Evolutionary conservation across 2,888 invertebrate species (phyloP).

Genomic region (Rhingia rostrata): DNA sequence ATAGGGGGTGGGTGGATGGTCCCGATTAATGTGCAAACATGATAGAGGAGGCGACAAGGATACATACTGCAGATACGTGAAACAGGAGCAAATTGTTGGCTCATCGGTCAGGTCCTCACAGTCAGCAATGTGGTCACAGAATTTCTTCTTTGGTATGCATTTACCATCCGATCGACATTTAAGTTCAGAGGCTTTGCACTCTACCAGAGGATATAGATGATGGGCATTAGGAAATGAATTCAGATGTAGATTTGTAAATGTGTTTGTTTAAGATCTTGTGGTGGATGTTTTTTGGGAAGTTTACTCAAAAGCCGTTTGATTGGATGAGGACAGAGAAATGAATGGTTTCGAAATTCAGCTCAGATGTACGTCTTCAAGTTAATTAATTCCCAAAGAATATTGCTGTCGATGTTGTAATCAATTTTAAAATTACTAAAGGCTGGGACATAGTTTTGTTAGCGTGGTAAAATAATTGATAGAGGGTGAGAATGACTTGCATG

Average conservation of each 20-base stretch:
- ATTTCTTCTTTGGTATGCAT: constrained; percentile 88
- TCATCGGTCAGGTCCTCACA: constrained; percentile 91
- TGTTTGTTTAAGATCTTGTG: background rate
- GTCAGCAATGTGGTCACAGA: constrained; percentile 87
- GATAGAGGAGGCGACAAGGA: background rate
- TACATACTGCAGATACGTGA: constrained; percentile 85
- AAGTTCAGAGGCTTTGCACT: constrained; percentile 86
- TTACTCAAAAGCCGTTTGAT: no score
- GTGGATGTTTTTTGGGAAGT: background rate
- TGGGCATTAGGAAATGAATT: constrained; percentile 4
- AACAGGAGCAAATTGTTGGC: constrained; percentile 86
- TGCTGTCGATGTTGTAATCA: no score
- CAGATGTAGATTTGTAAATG: background rate
- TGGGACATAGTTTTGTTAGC: no score
- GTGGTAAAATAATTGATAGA: no score
- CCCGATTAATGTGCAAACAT: constrained; percentile 11
- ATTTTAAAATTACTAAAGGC: no score
- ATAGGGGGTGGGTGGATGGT: background rate
- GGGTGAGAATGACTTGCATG: no score
- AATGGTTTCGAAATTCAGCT: no score
- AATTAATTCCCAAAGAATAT: no score
- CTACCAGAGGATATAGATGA: constrained; percentile 81
- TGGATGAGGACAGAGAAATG: no score
- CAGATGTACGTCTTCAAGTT: no score
- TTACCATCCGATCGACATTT: constrained; percentile 86